Conservation (phyloP, 2,888 invertebrate species). For the Cephonodes hylas region DNA sequence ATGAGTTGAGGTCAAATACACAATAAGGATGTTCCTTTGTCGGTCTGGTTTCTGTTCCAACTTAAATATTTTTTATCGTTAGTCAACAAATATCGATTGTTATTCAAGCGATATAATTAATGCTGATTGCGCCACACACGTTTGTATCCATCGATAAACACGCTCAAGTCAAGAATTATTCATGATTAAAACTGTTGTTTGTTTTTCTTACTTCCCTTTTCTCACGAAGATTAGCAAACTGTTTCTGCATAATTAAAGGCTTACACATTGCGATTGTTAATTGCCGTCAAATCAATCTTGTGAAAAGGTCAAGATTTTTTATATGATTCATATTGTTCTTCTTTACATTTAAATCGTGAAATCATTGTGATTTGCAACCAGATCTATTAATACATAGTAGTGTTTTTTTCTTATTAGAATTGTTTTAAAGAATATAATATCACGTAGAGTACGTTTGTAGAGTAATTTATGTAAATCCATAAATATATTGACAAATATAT, state of each 20-base stretch:
- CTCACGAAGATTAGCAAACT: background rate
- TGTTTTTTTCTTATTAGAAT: too few species aligned
- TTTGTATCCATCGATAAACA: background rate
- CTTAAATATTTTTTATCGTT: background rate
- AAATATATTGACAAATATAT: too few species aligned
- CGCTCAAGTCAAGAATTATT: background rate
- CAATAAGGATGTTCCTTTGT: conserved; percentile 54
- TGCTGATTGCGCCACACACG: background rate
- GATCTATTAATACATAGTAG: too few species aligned
- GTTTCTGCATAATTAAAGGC: background rate
- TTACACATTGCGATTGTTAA: background rate
- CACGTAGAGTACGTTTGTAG: too few species aligned
- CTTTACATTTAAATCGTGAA: too few species aligned
- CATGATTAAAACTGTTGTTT: background rate
- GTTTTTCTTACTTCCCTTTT: background rate
- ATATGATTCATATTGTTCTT: too few species aligned
- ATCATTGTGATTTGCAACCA: too few species aligned
- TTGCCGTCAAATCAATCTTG: background rate
- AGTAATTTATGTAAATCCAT: too few species aligned
- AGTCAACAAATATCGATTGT: background rate
- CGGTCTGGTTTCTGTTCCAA: conserved; percentile 8
- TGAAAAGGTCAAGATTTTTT: too few species aligned
- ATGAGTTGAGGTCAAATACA: conserved; percentile 46
- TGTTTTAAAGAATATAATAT: too few species aligned
- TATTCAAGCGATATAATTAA: conserved; percentile 1